Conservation (phyloP, 2,888 invertebrate genomes). For the Steinernema scapterisci region DNA sequence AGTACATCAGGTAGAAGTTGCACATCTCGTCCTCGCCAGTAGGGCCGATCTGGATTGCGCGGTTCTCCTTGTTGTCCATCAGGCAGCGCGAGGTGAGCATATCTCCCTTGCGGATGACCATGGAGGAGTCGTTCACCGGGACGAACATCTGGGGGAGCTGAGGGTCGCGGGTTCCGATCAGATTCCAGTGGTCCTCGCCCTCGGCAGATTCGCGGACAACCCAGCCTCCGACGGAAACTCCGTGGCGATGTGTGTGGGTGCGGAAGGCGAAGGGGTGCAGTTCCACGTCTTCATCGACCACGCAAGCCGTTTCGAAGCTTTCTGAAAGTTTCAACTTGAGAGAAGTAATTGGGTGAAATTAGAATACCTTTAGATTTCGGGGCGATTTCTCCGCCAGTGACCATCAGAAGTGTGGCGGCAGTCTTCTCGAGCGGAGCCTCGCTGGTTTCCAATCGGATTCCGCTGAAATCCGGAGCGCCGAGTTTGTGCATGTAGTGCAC, state of each 20-base stretch:
- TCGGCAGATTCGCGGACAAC: constrained; percentile 54
- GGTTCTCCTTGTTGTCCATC: constrained; percentile 64
- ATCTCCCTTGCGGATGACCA: constrained; percentile 77
- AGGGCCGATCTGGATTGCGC: constrained; percentile 57
- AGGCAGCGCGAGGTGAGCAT: constrained; percentile 70
- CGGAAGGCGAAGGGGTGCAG: constrained; percentile 91
- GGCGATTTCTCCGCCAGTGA: constrained; percentile 80
- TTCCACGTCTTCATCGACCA: constrained; percentile 76
- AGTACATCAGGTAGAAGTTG: constrained; percentile 69
- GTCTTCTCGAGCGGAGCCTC: constrained; percentile 74
- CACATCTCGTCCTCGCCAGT: constrained; percentile 68
- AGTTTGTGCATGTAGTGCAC: constrained; percentile 77
- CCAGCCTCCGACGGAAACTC: constrained; percentile 52
- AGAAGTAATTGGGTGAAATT: no score
- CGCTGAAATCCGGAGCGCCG: constrained; percentile 77
- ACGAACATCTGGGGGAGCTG: constrained; percentile 91
- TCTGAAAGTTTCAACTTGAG: no score
- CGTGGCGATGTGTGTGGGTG: constrained; percentile 86
- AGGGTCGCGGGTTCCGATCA: constrained; percentile 83
- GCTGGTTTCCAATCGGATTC: constrained; percentile 68
- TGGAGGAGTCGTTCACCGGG: constrained; percentile 74
- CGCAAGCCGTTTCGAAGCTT: constrained; percentile 86
- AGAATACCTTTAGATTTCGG: constrained; percentile 51
- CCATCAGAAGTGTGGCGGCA: constrained; percentile 88
- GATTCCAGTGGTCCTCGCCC: constrained; percentile 41